phyloP scores from a whole-genome alignment of 2,797 vertebrate genomes.

The Microctenopoma stevenorrisi region DNA sequence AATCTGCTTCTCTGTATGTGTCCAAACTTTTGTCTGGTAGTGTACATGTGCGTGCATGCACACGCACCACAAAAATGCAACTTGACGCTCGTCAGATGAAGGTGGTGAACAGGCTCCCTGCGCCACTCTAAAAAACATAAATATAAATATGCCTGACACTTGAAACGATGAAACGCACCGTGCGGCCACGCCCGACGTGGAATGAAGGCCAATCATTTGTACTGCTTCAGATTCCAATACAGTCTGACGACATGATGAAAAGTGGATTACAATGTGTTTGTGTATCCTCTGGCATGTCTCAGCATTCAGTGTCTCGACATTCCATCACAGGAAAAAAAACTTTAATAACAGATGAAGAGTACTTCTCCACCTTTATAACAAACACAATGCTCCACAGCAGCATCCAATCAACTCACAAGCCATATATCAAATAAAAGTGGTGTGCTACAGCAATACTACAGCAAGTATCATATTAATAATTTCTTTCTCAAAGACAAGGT shows the following conservation, averaged over 20 bases:
- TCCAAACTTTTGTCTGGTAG: too few relatives aligned
- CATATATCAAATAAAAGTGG: background rate
- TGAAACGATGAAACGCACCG: background rate
- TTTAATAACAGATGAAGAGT: background rate
- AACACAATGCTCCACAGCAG: background rate
- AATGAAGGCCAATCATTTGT: background rate
- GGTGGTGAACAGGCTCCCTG: background rate
- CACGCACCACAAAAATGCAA: constrained; percentile 7
- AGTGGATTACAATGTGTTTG: background rate
- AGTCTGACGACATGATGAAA: background rate
- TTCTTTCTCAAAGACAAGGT: background rate
- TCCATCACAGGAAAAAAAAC: constrained; percentile 2
- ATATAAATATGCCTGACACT: background rate
- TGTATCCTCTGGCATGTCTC: constrained; percentile 20
- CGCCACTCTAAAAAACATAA: background rate
- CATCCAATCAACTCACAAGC: background rate
- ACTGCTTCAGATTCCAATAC: background rate
- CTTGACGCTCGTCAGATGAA: background rate
- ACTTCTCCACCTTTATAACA: constrained; percentile 23
- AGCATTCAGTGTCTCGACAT: constrained; percentile 19
- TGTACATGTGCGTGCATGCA: background rate
- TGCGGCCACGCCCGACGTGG: background rate
- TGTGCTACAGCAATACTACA: background rate
- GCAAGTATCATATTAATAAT: background rate
- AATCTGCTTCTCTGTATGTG: too few relatives aligned